phyloP scores from a whole-genome alignment of 1,140 invertebrate genomes.

The Drosophila erecta region DNA sequence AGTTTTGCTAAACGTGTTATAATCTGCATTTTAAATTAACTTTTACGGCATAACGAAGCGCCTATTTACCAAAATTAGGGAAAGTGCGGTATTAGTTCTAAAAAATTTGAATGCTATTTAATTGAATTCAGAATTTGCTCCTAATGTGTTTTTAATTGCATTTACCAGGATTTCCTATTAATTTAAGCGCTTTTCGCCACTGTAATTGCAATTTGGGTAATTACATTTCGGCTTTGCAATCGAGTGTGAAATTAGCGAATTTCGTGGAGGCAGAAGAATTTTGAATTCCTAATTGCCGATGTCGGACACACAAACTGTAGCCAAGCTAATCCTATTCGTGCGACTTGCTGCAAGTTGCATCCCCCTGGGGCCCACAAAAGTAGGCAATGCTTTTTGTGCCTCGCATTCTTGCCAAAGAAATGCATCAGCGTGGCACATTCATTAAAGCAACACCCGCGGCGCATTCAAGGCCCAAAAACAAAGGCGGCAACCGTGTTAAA shows the following conservation, averaged over 20 bases:
- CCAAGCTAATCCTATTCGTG: conserved; percentile 7
- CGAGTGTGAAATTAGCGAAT: not conserved
- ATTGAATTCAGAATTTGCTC: too few relatives aligned
- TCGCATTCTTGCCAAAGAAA: conserved; percentile 32
- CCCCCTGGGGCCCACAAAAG: conserved; percentile 12
- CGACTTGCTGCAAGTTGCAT: conserved; percentile 1
- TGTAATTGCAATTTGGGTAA: not conserved
- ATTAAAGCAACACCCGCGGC: conserved; percentile 71
- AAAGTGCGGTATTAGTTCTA: not conserved
- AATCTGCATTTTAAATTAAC: not conserved
- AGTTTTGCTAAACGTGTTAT: conserved; percentile 6
- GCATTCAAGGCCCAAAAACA: conserved; percentile 51
- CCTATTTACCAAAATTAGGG: not conserved
- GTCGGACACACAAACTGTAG: not conserved
- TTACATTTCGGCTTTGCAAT: not conserved
- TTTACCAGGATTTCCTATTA: not conserved
- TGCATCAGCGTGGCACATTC: conserved; percentile 54
- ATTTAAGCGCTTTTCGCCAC: not conserved
- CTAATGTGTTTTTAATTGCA: too few relatives aligned
- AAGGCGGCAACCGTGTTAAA: conserved; percentile 44
- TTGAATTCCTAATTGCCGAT: conserved; percentile 8
- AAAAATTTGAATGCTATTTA: too few relatives aligned
- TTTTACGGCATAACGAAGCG: not conserved
- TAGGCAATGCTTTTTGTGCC: conserved; percentile 40
- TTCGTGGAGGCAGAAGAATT: too few relatives aligned